phyloP scores from a whole-genome alignment of 2,797 vertebrate genomes.

The Betta splendens region DNA sequence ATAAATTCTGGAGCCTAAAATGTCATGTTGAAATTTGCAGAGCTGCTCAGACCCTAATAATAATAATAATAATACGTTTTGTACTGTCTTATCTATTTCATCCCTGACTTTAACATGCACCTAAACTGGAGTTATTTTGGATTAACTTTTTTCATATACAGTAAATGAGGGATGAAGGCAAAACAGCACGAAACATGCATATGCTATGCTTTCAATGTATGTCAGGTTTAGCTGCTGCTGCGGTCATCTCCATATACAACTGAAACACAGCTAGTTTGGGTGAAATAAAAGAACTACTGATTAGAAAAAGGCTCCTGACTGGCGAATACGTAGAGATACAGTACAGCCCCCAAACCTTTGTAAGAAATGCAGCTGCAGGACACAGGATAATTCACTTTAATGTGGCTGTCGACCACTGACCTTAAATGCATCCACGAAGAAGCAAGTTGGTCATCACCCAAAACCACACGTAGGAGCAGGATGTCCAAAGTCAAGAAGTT shows the following conservation, averaged over 20 bases:
- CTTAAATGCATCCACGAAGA: conserved; percentile 14
- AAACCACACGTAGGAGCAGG: conserved; percentile 15
- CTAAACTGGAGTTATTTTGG: conserved; percentile 5
- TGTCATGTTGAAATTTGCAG: conserved; percentile 13
- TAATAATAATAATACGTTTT: too few relatives aligned
- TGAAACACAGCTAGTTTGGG: too few relatives aligned
- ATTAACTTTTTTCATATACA: conserved; percentile 10
- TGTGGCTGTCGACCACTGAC: conserved; percentile 1
- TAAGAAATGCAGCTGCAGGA: conserved; percentile 3
- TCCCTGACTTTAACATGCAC: conserved; percentile 8
- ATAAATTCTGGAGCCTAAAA: conserved; percentile 30
- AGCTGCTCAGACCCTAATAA: conserved; percentile 31
- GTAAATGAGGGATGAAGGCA: conserved; percentile 4
- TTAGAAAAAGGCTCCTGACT: not conserved
- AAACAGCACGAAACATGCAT: not conserved
- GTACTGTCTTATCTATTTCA: conserved; percentile 23
- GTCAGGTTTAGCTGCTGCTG: not conserved
- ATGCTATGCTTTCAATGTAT: conserved; percentile 1
- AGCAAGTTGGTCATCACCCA: conserved; percentile 13
- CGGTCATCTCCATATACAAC: conserved; percentile 3
- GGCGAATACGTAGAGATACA: not conserved
- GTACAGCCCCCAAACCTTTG: not conserved
- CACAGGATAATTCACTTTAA: not conserved
- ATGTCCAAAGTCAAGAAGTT: conserved; percentile 31
- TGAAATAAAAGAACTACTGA: too few relatives aligned